Base-by-base conservation (phyloP, 1,140 invertebrate genomes). In the Leptopilina boulardi region DNA sequence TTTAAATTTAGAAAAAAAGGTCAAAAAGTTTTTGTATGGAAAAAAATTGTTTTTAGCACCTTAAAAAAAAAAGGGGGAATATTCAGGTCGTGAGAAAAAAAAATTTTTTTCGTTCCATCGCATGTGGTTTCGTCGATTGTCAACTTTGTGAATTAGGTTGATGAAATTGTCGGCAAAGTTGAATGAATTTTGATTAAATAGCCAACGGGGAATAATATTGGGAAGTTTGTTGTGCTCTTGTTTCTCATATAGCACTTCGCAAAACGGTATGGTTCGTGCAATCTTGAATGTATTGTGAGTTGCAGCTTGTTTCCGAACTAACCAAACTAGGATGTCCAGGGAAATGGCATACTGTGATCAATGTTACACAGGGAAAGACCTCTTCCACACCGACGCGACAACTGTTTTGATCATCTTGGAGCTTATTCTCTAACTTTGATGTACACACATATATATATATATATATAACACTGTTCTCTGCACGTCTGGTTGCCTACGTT, bases 211-310 rank as follows among this genome's bases (percentile, higher is more conserved):
- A 30, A 30, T 30, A 30, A 66, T 66, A 66, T 30, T 66, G 26
- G 59, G 13, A 66, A 66, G 59, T 66, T 66, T 66, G 59, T 26
- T 30, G 23, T 66, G 26, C 59, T 66, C 59, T 66, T 66, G 59
- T 66, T 66, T 66, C 23, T 23, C 26, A 66, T 66, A 66, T 30
- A 66, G 59, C 23, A 66, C 59, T 66, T 66, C n/a, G 59, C 26
- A 30, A 66, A 66, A 66, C 26, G 59, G 21, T 30, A 66, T 30
- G 23, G 59, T 66, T 66, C 26, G 59, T 30, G 26, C 59, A n/a
- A 66, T 66, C 59, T 66, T 66, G 59, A 66, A 66, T 66, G 59
- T 66, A 66, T 66, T 26, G 59, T n/a, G 59, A 66, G 59, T 66
- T 66, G 26, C 59, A 66, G 59, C 59, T 66, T 66, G 59, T 66